Conservation (phyloP, 2,113 vertebrate genomes). For the Entomyzon cyanotis region DNA sequence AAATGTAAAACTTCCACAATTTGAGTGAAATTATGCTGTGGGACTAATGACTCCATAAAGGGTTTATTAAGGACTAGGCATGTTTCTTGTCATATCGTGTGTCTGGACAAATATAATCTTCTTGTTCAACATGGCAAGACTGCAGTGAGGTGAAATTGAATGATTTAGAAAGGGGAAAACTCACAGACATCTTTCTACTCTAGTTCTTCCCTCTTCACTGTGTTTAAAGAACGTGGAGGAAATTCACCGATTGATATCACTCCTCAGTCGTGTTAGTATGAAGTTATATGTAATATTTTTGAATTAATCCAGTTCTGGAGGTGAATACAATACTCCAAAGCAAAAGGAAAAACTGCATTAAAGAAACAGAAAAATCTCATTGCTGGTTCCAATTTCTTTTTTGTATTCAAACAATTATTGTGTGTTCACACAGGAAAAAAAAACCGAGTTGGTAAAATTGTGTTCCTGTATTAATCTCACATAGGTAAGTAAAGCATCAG, state of each 20-base stretch:
- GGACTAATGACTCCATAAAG: background rate
- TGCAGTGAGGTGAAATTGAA: background rate
- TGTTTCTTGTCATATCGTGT: background rate
- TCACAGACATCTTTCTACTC: background rate
- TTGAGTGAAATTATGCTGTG: background rate
- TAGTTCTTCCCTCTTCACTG: background rate
- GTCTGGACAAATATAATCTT: background rate
- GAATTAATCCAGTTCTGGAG: conserved; percentile 25
- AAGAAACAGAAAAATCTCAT: conserved; percentile 32
- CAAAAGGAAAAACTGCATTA: background rate
- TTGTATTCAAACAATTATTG: background rate
- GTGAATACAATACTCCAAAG: background rate
- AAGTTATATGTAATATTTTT: background rate
- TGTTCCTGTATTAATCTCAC: conserved; percentile 3
- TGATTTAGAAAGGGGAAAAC: background rate
- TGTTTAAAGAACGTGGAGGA: background rate
- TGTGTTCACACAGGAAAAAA: background rate
- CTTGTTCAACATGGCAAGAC: background rate
- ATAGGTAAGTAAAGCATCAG: background rate
- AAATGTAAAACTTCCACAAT: background rate
- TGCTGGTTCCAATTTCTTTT: conserved; percentile 1
- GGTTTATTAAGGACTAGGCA: background rate
- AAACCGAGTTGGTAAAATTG: background rate
- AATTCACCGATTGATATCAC: background rate
- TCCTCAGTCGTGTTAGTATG: background rate